Conservation (phyloP, 2,797 vertebrate genomes). For the Chromobotia macracanthus region DNA sequence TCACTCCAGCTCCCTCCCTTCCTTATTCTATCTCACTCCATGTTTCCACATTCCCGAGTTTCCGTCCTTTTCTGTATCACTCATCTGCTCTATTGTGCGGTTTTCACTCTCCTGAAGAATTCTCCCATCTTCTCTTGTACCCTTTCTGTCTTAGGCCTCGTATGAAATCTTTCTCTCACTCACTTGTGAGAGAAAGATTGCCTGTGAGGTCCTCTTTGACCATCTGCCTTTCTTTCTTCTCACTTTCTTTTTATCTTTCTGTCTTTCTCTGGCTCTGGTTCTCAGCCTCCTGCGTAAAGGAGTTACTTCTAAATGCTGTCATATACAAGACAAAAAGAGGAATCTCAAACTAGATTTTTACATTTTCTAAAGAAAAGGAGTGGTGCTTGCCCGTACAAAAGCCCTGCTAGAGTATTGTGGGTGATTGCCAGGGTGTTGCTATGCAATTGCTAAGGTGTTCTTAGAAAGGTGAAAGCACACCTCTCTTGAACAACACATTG, state of each 20-base stretch:
- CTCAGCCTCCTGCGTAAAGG: not conserved
- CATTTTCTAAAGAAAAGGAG: not conserved
- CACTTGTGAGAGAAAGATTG: no score
- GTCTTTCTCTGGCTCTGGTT: not conserved
- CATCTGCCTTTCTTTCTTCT: slow-evolving; percentile 1
- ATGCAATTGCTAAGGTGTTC: not conserved
- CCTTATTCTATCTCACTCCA: slow-evolving; percentile 4
- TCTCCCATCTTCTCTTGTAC: slow-evolving; percentile 18
- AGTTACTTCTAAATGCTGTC: slow-evolving; percentile 2
- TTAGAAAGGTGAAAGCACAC: not conserved
- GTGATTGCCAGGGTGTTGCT: not conserved
- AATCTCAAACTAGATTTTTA: slow-evolving; percentile 9
- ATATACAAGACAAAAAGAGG: not conserved
- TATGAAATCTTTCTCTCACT: slow-evolving; percentile 23
- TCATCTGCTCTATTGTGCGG: slow-evolving; percentile 9
- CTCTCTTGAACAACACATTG: not conserved
- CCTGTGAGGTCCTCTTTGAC: slow-evolving; percentile 9
- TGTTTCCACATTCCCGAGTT: slow-evolving; percentile 21
- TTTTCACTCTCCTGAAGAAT: slow-evolving; percentile 12
- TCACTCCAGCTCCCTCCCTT: not conserved
- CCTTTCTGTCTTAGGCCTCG: slow-evolving; percentile 40
- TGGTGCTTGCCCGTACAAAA: not conserved
- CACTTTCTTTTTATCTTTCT: slow-evolving; percentile 1
- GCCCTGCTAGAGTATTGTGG: no score
- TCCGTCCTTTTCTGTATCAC: slow-evolving; percentile 1